These are phyloP conservation scores for Phaonia tiefii DNA, from an alignment of 2,888 invertebrate genomes.

Conservation along the genomic window DNA sequence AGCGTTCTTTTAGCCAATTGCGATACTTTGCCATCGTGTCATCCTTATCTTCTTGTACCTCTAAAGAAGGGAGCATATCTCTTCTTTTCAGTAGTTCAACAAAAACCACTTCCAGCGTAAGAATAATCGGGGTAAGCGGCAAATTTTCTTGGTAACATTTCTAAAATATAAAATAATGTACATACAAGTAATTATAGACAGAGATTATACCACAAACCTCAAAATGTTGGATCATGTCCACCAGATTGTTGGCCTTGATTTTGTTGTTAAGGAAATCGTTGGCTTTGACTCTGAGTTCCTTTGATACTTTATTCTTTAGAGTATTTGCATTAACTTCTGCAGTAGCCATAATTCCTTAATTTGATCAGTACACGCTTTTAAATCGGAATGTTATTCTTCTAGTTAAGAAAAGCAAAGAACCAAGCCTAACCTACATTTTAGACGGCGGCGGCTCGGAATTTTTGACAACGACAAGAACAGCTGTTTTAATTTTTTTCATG, in stretches of 20 bases:
- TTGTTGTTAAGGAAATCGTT: conserved; percentile 86
- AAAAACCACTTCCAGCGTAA: conserved; percentile 88
- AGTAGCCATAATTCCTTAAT: conserved; percentile 48
- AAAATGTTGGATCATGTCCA: conserved; percentile 86
- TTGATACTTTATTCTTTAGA: conserved; percentile 72
- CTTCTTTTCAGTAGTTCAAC: conserved; percentile 85
- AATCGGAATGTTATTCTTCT: too few species aligned
- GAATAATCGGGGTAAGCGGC: conserved; percentile 83
- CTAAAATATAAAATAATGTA: conserved; percentile 69
- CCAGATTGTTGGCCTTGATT: conserved; percentile 85
- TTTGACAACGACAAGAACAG: too few species aligned
- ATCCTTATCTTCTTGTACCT: conserved; percentile 77
- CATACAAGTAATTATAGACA: conserved; percentile 27
- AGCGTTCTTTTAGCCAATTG: conserved; percentile 86
- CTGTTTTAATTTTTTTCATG: too few species aligned
- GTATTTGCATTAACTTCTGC: conserved; percentile 5
- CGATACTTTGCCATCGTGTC: conserved; percentile 85
- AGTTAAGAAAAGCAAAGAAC: too few species aligned
- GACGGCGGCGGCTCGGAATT: too few species aligned
- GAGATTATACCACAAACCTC: conserved; percentile 81
- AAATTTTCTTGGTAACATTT: conserved; percentile 74
- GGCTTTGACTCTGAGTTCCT: conserved; percentile 85
- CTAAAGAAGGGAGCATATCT: conserved; percentile 83
- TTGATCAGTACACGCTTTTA: too few species aligned
- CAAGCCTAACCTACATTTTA: too few species aligned